phyloP scores from a whole-genome alignment of 2,113 vertebrate species.

The Oncorhynchus mykiss region DNA sequence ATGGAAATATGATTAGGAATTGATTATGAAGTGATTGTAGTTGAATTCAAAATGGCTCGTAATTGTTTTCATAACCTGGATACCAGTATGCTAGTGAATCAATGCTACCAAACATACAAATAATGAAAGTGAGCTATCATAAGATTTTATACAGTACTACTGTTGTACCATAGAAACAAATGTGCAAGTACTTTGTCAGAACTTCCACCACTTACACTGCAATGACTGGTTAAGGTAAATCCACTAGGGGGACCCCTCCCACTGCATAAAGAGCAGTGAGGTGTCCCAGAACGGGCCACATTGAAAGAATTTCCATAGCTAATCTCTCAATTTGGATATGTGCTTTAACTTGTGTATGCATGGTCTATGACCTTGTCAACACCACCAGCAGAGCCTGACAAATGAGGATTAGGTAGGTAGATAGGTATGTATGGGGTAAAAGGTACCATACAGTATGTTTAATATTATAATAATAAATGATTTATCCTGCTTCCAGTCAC shows the following conservation, averaged over 20 bases:
- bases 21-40: neutral
- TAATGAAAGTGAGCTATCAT: no score
- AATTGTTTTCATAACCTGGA: neutral
- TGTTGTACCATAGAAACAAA: neutral
- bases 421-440: neutral
- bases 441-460: neutral
- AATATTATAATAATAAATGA: neutral
- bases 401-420: neutral
- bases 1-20: neutral
- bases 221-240: neutral
- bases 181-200: neutral
- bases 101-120: no score
- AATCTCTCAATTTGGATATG: constrained; percentile 1
- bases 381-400: neutral
- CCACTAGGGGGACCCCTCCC: neutral
- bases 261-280: neutral
- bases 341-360: neutral
- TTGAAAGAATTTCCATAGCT: neutral
- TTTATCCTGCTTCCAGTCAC: no score
- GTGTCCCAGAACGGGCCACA: neutral
- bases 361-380: neutral
- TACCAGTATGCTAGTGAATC: no score
- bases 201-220: neutral
- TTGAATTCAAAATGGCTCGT: neutral
- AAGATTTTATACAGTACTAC: neutral